phyloP scores from a whole-genome alignment of 2,888 invertebrate genomes.

The Argyra leucocephala region DNA sequence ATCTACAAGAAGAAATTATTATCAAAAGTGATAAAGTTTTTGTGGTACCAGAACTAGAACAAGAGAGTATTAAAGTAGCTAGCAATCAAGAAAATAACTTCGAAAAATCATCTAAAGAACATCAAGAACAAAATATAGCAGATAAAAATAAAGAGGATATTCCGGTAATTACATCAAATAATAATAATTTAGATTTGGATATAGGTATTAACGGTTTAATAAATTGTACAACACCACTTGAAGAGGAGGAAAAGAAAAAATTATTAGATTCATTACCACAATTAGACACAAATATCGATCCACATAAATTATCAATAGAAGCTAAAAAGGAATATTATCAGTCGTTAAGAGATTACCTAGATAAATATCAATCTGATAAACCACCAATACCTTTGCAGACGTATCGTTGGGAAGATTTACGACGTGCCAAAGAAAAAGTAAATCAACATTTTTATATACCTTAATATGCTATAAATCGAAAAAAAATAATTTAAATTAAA shows the following conservation, averaged over 20 bases:
- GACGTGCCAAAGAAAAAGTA: constrained; percentile 53
- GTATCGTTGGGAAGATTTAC: constrained; percentile 72
- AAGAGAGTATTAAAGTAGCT: background rate
- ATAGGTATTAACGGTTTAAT: constrained; percentile 31
- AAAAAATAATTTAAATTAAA: background rate
- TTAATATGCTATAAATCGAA: background rate
- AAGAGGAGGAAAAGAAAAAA: constrained; percentile 36
- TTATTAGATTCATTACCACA: constrained; percentile 40
- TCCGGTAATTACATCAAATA: constrained; percentile 1
- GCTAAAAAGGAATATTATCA: constrained; percentile 41
- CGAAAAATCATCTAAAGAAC: background rate
- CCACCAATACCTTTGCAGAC: constrained; percentile 66
- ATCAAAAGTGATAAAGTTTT: background rate
- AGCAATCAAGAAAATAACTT: background rate
- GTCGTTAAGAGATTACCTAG: constrained; percentile 38
- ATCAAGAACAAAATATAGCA: background rate
- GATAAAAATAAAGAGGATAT: constrained; percentile 11
- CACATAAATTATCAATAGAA: constrained; percentile 34
- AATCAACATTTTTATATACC: constrained; percentile 20
- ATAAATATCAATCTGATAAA: constrained; percentile 33
- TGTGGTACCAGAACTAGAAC: background rate
- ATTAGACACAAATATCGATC: constrained; percentile 31
- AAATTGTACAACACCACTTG: constrained; percentile 34
- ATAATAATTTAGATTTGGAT: background rate
- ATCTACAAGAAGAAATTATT: background rate